Evolutionary conservation across 2,797 vertebrate genomes (phyloP), one percentile per base, ranked within the genome.

Genomic region (Hydrolagus colliei): DNA sequence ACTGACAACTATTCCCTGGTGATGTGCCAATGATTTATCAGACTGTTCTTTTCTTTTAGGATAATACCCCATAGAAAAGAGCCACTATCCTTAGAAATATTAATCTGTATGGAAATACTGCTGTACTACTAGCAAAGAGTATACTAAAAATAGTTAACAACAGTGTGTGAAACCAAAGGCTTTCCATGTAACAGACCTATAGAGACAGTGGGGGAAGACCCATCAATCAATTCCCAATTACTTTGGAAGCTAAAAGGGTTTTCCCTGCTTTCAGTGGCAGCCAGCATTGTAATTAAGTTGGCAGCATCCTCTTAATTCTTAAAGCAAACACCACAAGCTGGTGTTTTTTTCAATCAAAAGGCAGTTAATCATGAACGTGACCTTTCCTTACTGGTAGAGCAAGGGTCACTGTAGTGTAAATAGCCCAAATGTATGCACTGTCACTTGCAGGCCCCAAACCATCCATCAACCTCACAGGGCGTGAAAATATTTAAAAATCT

Each of bases 171-270:
- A 12, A 79, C 74, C 71, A 90, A 85, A 89, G 90, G 91, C 88
- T 93, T 91, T 87, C 87, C 92, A 93, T 92, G 88, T 91, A 92
- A 93, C 91, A 88, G 88, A 90, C 87, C 87, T 92, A 88, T 87
- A 89, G 93, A 94, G 89, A 89, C 91, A 90, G 90, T 92, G 92
- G 92, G 90, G 91, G 91, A 27, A 92, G 92, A 93, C 93, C 93
- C 94, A 94, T 94, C 91, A 95, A 92, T 93, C 92, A 94, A 90
- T 93, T 94, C 95, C 92, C 92, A 95, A 94, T 95, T 95, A 94
- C 91, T 93, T 52, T 91, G 90, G 89, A 92, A 93, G 92, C 93
- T 96, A 95, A 95, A 95, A 92, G 95, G 91, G 90, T 92, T 93
- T 94, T 93, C 93, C 91, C 89, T 91, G 91, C 91, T 90, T 86